Evolutionary conservation across 2,888 invertebrate species (phyloP).

Genomic region (Epiblema foenella): DNA sequence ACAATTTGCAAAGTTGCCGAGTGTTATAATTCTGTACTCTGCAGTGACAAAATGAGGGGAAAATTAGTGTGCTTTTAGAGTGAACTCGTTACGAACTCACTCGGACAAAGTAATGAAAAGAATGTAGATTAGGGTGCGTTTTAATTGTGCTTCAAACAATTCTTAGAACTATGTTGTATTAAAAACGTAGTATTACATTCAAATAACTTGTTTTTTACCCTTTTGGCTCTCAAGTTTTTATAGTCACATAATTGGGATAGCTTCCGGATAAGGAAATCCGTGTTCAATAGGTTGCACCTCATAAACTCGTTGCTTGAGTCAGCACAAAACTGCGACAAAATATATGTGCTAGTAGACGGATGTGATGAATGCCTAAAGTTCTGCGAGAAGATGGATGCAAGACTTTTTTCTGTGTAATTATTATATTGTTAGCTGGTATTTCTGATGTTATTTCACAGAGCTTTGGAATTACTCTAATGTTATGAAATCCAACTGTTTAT

Average conservation of each 20-base stretch:
- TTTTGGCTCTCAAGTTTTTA: background rate
- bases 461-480: too few species aligned
- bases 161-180: background rate
- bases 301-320: too few species aligned
- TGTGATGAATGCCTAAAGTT: too few species aligned
- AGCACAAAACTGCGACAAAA: too few species aligned
- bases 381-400: too few species aligned
- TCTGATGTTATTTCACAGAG: too few species aligned
- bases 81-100: slow-evolving; percentile 50
- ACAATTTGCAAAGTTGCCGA: slow-evolving; percentile 61
- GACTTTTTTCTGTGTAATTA: too few species aligned
- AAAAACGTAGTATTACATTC: background rate
- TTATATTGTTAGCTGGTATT: too few species aligned
- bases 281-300: too few species aligned
- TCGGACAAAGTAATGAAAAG: slow-evolving; percentile 46
- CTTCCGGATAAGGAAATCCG: too few species aligned
- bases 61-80: slow-evolving; percentile 52
- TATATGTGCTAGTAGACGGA: too few species aligned
- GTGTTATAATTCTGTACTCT: slow-evolving; percentile 53
- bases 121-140: slow-evolving; percentile 46
- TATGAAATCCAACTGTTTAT: too few species aligned
- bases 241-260: background rate
- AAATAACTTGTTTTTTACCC: background rate
- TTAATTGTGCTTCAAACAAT: slow-evolving; percentile 39
- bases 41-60: slow-evolving; percentile 51